A percentile compares a stretch with the other conserved stretches of the same genome.
These are phyloP conservation scores for Ephydatia muelleri DNA, from an alignment of 37 sponge, comb jelly and placozoan genomes.

Conservation along the genomic window DNA sequence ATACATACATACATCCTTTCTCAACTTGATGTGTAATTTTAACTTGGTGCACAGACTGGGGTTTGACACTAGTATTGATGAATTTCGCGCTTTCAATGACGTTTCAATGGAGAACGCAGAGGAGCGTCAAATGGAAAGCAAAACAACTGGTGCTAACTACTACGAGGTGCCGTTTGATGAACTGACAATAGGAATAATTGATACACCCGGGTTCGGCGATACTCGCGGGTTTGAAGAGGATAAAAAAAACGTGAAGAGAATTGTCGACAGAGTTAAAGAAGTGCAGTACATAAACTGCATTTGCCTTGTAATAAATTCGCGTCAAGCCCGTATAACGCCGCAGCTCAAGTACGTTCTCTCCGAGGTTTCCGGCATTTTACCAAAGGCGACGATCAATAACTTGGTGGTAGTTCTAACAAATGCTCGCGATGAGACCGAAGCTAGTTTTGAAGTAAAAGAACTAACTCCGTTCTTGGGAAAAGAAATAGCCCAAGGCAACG, in stretches of 20 bases:
- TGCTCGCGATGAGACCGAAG: neutral
- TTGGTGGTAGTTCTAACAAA: constrained; percentile 51
- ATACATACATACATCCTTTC: constrained; percentile 28
- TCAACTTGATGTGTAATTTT: constrained; percentile 14
- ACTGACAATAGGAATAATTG: constrained; percentile 30
- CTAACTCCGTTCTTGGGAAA: constrained; percentile 37
- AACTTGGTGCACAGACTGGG: neutral
- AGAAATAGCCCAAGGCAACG: neutral
- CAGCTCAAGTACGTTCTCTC: constrained; percentile 25
- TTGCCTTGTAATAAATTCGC: constrained; percentile 46
- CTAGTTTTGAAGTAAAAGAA: constrained; percentile 7
- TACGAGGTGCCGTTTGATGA: constrained; percentile 20
- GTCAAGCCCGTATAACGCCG: neutral
- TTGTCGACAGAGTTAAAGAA: constrained; percentile 16
- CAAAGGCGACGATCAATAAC: constrained; percentile 22
- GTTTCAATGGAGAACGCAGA: constrained; percentile 23
- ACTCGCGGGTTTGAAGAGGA: constrained; percentile 39
- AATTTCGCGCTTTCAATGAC: constrained; percentile 26
- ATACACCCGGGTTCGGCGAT: constrained; percentile 49
- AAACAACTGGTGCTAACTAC: constrained; percentile 12
- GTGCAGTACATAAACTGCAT: constrained; percentile 35
- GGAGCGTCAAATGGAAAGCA: constrained; percentile 31
- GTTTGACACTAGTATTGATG: neutral
- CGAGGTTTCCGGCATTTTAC: constrained; percentile 44
- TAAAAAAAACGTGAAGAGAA: constrained; percentile 15